Evolutionary conservation across 2,113 vertebrate species (phyloP), one percentile per base, ranked within the genome.

Genomic region (Lepus americanus): DNA sequence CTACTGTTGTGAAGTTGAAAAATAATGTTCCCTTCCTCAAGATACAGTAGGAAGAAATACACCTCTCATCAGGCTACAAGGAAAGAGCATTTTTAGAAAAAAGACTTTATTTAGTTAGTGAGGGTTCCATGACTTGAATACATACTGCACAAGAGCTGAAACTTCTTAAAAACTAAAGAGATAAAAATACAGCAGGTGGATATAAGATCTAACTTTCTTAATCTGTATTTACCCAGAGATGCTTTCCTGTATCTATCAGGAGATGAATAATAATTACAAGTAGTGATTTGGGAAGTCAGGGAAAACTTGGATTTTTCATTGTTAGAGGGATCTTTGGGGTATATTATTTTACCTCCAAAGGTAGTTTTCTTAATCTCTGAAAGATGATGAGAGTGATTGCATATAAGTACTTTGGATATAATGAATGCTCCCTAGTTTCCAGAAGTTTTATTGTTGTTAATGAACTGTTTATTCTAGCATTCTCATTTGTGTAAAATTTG

Each of bases 401-500:
- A 87, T 63, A 0, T 49, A 89, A 36, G 53, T 82, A 44, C 27
- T 31, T 19, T 61, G 10, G 16, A 11, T 63, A 70, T 53, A 76
- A 36, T 20, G 74, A 85, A 44, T 33, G 3, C 2, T 27, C 1
- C 39, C 39, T 44, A 63, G 64, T 81, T 72, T 88, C n/a, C 2
- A 44, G 29, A 36, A 29, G 80, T 74, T 1, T 78, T 81, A 51
- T 44, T 69, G 33, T 53, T 82, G 27, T 51, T 53, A 76, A 69
- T 76, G 23, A 73, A 16, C 39, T 49, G 16, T 59, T 81, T 69
- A 9, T 31, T n/a, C 39, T 93, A 2, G 39, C 90, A 66, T 17
- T 72, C 13, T 25, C 27, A 51, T 90, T 73, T 80, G 5, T 14
- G 9, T 83, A 78, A 92, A 90, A 39, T 88, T 91, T 27, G 91